These are phyloP conservation scores for Anoplolepis gracilipes DNA, from an alignment of 1,140 invertebrate species.

Conservation along the genomic window DNA sequence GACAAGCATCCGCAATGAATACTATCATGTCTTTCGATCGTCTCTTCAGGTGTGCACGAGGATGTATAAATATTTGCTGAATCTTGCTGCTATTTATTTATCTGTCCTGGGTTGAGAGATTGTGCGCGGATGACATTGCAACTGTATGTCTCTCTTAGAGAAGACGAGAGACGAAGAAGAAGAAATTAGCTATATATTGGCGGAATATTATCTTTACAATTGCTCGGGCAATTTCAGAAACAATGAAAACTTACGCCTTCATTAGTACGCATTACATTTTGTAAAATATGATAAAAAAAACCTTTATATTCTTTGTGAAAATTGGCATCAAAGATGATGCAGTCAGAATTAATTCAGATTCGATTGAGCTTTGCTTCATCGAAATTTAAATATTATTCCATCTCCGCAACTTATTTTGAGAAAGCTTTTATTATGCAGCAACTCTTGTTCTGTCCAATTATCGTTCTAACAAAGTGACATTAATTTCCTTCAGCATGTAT, in stretches of 20 bases:
- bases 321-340: not conserved
- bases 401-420: conserved; percentile 17
- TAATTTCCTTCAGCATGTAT: conserved; percentile 23
- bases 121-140: conserved; percentile 5
- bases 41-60: conserved; percentile 64
- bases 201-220: conserved; percentile 60
- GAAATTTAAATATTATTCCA: conserved; percentile 23
- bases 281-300: not conserved
- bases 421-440: conserved; percentile 3
- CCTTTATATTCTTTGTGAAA: not conserved
- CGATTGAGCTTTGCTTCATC: conserved; percentile 1
- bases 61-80: conserved; percentile 69
- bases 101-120: conserved; percentile 54
- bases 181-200: not conserved
- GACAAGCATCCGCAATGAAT: conserved; percentile 16
- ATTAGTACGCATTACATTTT: not conserved
- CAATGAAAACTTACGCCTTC: not conserved
- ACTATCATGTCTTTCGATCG: conserved; percentile 36
- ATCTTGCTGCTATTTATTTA: conserved; percentile 73
- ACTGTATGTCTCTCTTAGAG: conserved; percentile 6
- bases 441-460: conserved; percentile 37
- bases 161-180: conserved; percentile 14
- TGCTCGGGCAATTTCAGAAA: conserved; percentile 48
- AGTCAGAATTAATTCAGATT: conserved; percentile 22
- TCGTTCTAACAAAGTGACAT: conserved; percentile 13